These are phyloP conservation scores for Eupithecia dodoneata DNA, from an alignment of 2,888 invertebrate genomes.

Conservation along the genomic window DNA sequence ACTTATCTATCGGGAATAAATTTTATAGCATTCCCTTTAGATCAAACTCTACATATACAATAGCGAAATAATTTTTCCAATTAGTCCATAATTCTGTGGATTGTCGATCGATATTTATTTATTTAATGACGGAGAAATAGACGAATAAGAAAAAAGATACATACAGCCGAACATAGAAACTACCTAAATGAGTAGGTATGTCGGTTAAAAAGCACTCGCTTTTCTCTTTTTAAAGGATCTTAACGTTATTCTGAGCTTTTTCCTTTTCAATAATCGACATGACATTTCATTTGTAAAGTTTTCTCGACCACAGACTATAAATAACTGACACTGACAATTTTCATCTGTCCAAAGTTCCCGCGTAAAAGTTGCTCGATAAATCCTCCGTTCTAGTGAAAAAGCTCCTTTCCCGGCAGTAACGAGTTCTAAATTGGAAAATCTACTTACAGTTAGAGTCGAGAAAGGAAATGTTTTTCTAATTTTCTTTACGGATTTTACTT, in stretches of 20 bases:
- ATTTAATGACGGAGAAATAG: too few relatives aligned
- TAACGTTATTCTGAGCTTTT: background rate
- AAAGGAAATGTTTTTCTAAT: conserved; percentile 52
- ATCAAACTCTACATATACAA: too few relatives aligned
- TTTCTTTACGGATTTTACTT: conserved; percentile 48
- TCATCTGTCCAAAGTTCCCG: conserved; percentile 57
- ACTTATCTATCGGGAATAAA: too few relatives aligned
- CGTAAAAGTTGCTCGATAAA: conserved; percentile 68
- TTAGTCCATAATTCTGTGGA: too few relatives aligned
- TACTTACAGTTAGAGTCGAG: conserved; percentile 58
- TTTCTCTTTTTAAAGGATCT: background rate
- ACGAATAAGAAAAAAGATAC: too few relatives aligned
- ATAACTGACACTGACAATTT: conserved; percentile 67
- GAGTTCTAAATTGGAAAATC: conserved; percentile 79
- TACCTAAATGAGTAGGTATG: too few relatives aligned
- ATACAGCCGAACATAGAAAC: too few relatives aligned
- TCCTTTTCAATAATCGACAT: conserved; percentile 16
- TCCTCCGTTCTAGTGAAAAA: conserved; percentile 74
- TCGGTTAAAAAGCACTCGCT: background rate
- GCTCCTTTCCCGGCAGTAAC: conserved; percentile 55
- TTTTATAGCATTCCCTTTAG: too few relatives aligned
- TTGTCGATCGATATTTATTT: too few relatives aligned
- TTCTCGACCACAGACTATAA: conserved; percentile 40
- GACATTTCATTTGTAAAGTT: conserved; percentile 36
- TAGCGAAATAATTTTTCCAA: too few relatives aligned